These are phyloP conservation scores for Callosobruchus maculatus DNA, from an alignment of 2,888 invertebrate species.

Conservation along the genomic window DNA sequence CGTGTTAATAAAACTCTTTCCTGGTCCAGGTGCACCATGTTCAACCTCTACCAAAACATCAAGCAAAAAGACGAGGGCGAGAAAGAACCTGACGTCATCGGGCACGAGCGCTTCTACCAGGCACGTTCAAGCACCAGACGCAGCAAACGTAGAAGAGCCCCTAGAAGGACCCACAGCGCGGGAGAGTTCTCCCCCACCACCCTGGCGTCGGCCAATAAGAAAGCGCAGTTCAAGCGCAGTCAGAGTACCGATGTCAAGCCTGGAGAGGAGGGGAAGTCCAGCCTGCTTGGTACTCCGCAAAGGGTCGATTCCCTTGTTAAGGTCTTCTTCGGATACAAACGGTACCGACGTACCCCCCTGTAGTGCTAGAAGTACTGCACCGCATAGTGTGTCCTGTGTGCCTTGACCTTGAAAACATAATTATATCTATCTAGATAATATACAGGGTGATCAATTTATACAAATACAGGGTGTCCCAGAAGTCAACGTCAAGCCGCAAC, in stretches of 20 bases:
- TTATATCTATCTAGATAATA: no score
- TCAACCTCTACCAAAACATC: conserved; percentile 72
- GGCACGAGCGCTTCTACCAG: conserved; percentile 78
- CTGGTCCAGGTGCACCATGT: conserved; percentile 52
- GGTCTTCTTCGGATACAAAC: conserved; percentile 56
- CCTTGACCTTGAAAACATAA: no score
- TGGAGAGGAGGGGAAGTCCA: conserved; percentile 52
- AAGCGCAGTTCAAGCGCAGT: conserved; percentile 60
- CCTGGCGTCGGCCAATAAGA: conserved; percentile 61
- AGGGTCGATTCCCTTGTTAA: conserved; percentile 75
- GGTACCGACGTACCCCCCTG: conserved; percentile 24
- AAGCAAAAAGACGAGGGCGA: conserved; percentile 55
- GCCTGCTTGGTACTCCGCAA: conserved; percentile 47
- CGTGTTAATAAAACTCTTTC: background rate
- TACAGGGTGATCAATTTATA: no score
- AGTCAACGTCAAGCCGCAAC: no score
- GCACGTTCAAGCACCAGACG: conserved; percentile 56
- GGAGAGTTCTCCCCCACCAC: conserved; percentile 63
- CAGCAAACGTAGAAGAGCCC: conserved; percentile 54
- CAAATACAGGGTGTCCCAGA: no score
- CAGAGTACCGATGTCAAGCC: conserved; percentile 61
- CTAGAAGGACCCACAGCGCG: conserved; percentile 64
- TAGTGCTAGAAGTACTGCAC: no score
- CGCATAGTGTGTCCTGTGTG: no score
- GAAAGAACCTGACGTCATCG: conserved; percentile 64